Evolutionary conservation across 1,140 invertebrate species (phyloP), one percentile per base, ranked within the genome.

Genomic region (Spodoptera frugiperda): DNA sequence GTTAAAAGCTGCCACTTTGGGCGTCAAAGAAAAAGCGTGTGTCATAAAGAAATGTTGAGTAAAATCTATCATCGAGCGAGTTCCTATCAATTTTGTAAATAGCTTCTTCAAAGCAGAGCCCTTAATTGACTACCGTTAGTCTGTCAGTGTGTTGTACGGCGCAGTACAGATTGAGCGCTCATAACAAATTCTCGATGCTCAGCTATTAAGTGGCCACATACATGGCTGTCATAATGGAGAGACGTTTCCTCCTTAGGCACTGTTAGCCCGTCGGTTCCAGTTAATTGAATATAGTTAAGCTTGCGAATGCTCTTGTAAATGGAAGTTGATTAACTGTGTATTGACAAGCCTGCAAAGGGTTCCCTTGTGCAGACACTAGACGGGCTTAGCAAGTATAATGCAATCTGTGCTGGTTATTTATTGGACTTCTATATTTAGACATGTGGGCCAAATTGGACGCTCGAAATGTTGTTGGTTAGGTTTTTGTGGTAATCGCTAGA

Each of bases 261-360:
- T 57, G 68, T 72, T 72, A 73, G 19, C 44, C 61, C 44, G 61
- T 65, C 61, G 17, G 39, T 25, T 25, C 61, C 12, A 65, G 39
- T 59, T 73, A 61, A 73, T 73, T 73, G 71, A 73, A 73, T 73
- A 61, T 73, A 10, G 54, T 73, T 73, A 48, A 59, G 55, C 53
- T 30, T 48, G 44, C 17, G 33, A 65, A 19, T 55, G 39, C 48
- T 46, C 25, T 49, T 54, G 19, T 54, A 39, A 54, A 30, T 53
- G 25, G 51, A 19, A 55, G 11, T 44, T 71, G 33, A 54, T 55
- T 65, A 55, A 55, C 33, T 19, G 68, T 57, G 12, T 21, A 55
- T 19, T 71, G 51, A 71, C 68, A 12, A n/a, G 12, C 61, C 48
- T 10, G 15, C 5, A 8, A 48, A 65, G 39, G 61, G 39, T 14